Conservation (phyloP, 2,888 invertebrate species). For the Archips xylosteana region DNA sequence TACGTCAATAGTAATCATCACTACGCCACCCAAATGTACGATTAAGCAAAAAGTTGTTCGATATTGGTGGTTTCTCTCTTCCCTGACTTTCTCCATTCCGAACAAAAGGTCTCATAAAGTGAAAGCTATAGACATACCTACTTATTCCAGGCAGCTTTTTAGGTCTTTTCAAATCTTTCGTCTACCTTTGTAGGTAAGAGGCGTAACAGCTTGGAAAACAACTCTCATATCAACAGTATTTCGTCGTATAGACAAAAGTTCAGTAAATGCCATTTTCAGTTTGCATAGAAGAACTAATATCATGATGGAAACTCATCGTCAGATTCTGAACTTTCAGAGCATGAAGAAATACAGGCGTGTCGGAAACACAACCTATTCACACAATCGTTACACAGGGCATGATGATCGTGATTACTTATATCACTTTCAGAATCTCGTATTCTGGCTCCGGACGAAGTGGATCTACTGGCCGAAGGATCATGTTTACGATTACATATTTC, state of each 20-base stretch:
- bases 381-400: not conserved
- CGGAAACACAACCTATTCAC: not conserved
- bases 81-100: not conserved
- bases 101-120: not conserved
- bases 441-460: not conserved
- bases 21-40: too few species aligned
- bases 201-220: not conserved
- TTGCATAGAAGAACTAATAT: not conserved
- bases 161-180: not conserved
- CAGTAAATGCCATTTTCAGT: not conserved
- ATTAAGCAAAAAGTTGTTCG: too few species aligned
- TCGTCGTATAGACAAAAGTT: not conserved
- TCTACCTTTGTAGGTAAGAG: too few species aligned
- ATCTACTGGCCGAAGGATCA: not conserved
- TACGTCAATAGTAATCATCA: not conserved
- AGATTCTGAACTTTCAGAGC: conserved; percentile 11
- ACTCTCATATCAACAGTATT: not conserved
- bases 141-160: not conserved
- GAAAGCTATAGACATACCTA: too few species aligned
- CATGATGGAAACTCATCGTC: conserved; percentile 19
- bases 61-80: too few species aligned
- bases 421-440: not conserved
- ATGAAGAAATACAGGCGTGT: not conserved
- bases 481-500: not conserved
- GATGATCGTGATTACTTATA: not conserved